Conservation (phyloP, 2,888 invertebrate species). For the Andricus curvator region DNA sequence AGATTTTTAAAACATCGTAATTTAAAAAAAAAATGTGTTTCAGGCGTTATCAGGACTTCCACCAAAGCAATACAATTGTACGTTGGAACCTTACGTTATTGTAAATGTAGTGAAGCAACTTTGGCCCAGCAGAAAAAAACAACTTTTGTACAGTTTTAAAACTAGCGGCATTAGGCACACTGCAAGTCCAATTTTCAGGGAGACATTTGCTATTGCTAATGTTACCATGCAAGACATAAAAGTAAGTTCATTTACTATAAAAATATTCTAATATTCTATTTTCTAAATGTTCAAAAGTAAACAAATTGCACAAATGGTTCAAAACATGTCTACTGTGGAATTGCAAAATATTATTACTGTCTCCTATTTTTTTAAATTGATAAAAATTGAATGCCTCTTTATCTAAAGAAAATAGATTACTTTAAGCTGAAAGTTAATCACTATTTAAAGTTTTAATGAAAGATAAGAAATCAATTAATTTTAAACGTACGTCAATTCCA, state of each 20-base stretch:
- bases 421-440: too few relatives aligned
- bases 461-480: too few relatives aligned
- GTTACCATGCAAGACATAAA: constrained; percentile 73
- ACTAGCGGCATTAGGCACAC: constrained; percentile 76
- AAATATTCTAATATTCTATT: not conserved
- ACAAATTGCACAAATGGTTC: too few relatives aligned
- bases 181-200: constrained; percentile 76
- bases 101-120: constrained; percentile 72
- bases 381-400: too few relatives aligned
- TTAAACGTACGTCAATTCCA: too few relatives aligned
- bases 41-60: constrained; percentile 78
- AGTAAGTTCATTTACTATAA: constrained; percentile 62
- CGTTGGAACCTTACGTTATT: constrained; percentile 74
- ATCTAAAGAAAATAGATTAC: too few relatives aligned
- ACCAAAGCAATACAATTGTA: constrained; percentile 78
- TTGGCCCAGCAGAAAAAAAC: constrained; percentile 73
- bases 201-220: constrained; percentile 77
- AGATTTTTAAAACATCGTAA: constrained; percentile 9
- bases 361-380: too few relatives aligned
- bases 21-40: constrained; percentile 40
- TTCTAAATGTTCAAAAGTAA: not conserved
- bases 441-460: too few relatives aligned
- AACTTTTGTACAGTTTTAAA: constrained; percentile 74
- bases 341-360: too few relatives aligned
- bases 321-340: too few relatives aligned